phyloP scores from a whole-genome alignment of 2,888 invertebrate genomes.

The Brenthis ino region DNA sequence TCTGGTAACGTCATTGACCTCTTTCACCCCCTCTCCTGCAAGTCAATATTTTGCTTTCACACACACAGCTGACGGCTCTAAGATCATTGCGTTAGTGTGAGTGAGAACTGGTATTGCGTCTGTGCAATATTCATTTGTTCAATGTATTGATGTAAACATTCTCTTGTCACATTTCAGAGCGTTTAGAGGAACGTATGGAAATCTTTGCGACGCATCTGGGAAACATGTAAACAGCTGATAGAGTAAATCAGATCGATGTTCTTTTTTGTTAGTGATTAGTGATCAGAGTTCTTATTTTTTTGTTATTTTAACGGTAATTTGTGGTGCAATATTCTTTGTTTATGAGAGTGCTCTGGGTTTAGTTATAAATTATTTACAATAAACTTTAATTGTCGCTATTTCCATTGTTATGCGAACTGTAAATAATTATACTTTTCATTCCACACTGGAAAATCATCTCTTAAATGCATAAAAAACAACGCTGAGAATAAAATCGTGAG shows the following conservation, averaged over 20 bases:
- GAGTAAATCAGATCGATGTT: constrained; percentile 23
- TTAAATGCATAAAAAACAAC: constrained; percentile 27
- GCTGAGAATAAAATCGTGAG: constrained; percentile 23
- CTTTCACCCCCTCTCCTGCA: constrained; percentile 50
- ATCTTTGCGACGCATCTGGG: constrained; percentile 55
- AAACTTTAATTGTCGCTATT: constrained; percentile 25
- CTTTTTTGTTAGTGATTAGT: constrained; percentile 38
- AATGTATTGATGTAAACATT: constrained; percentile 77
- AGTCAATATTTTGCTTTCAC: constrained; percentile 28
- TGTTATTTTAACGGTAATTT: constrained; percentile 31
- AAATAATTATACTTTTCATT: constrained; percentile 14
- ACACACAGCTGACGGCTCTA: constrained; percentile 11
- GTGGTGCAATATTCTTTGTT: constrained; percentile 43
- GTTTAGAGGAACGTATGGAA: constrained; percentile 64
- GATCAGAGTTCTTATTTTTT: constrained; percentile 33
- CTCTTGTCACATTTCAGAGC: constrained; percentile 74
- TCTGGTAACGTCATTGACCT: constrained; percentile 69
- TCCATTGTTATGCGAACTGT: constrained; percentile 25
- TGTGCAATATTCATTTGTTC: constrained; percentile 69
- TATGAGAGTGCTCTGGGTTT: constrained; percentile 27
- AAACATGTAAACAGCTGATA: constrained; percentile 72
- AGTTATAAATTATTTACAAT: constrained; percentile 28
- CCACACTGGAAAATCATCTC: constrained; percentile 10
- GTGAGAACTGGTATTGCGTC: constrained; percentile 55
- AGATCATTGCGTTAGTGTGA: constrained; percentile 51